Base-by-base conservation (phyloP, 2,113 vertebrate genomes). In the Atherinomorus stipes region DNA sequence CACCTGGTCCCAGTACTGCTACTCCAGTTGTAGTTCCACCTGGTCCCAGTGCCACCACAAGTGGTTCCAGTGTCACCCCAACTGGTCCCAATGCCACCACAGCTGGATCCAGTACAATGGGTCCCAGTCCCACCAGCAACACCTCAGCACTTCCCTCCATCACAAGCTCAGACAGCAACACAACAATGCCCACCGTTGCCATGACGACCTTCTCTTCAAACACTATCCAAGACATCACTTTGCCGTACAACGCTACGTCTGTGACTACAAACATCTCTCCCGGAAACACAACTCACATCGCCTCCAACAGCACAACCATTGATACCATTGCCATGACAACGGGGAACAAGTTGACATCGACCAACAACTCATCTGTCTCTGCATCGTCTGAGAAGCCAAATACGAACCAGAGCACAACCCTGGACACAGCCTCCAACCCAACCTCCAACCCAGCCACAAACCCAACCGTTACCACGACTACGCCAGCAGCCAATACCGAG, bases 101-200 rank as follows among this genome's bases (percentile, higher is more conserved):
- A 26, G 11, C 64, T 53, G 16, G 7, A 3, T 3, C 28, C 28
- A n/a, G n/a, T n/a, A 31, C 28, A 31, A 31, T 7, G 3, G 7
- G 21, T 40, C 21, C 63, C 2, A 16, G 12, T 2, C 3, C 9
- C 49, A 38, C 19, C 47, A 23, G 0, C 9, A 28, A 1, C 19
- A 22, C 13, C 1, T 0, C 53, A 47, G 19, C 34, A 28, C 0
- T n/a, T 0, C 23, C 2, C 0, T 0, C 2, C 34, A 19, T 22
- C 62, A 42, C n/a, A n/a, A n/a, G n/a, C n/a, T n/a, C n/a, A 11
- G 1, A 28, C 12, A 28, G 4, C 0, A 64, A 26, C 9, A n/a
- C 2, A 0, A 47, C 45, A 21, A 1, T 1, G 0, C 3, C 38
- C n/a, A 1, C 8, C 7, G 18, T 62, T 15, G 16, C 70, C n/a